A percentile compares a stretch with the other conserved stretches of the same genome.
Evolutionary conservation across 2,888 invertebrate genomes (phyloP).

Genomic region (Gymnosoma rotundatum): DNA sequence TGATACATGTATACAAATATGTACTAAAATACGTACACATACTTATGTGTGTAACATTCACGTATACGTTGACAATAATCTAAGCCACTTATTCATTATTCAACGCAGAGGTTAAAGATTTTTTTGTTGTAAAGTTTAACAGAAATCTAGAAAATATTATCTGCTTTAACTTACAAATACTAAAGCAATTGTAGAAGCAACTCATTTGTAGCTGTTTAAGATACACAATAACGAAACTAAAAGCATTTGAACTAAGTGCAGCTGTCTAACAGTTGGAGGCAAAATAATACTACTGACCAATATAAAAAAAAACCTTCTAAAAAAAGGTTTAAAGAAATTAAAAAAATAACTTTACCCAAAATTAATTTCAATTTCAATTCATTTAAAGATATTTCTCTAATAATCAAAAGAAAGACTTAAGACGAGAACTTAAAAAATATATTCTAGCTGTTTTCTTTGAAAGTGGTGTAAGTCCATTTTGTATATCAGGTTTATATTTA

Average conservation of each 20-base stretch:
- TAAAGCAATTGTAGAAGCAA: constrained; percentile 8
- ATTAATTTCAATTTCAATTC: too few relatives aligned
- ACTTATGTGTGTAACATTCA: background rate
- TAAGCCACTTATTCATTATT: background rate
- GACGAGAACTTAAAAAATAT: background rate
- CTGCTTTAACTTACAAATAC: constrained; percentile 1
- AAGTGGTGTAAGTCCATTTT: too few relatives aligned
- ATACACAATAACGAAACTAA: constrained; percentile 42
- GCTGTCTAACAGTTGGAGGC: constrained; percentile 29
- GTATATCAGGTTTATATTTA: too few relatives aligned
- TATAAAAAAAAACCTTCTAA: too few relatives aligned
- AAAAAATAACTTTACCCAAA: too few relatives aligned
- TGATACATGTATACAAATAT: too few relatives aligned
- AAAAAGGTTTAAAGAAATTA: too few relatives aligned
- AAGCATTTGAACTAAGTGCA: constrained; percentile 38
- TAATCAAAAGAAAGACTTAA: background rate
- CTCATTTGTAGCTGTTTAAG: background rate
- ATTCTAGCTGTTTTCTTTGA: too few relatives aligned
- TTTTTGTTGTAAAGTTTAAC: constrained; percentile 3
- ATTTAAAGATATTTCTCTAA: too few relatives aligned
- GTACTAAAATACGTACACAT: too few relatives aligned
- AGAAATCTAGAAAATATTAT: constrained; percentile 35
- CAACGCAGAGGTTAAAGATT: constrained; percentile 22
- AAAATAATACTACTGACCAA: background rate
- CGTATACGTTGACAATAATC: background rate